Base-by-base conservation (phyloP, 1,140 invertebrate genomes). In the Sitobion miscanthi region DNA sequence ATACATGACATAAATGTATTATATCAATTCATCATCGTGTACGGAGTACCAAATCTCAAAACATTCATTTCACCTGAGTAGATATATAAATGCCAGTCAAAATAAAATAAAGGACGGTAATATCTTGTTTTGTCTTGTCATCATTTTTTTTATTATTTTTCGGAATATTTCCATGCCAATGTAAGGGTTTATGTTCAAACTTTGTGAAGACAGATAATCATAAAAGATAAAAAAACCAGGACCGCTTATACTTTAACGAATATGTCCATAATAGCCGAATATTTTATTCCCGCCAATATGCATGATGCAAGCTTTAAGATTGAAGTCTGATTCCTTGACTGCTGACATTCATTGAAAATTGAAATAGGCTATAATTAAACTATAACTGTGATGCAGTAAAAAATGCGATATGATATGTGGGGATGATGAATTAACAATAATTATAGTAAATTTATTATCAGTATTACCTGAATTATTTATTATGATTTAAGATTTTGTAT, bases 71-170 rank as follows among this genome's bases (percentile, higher is more conserved):
- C 87, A 38, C 87, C n/a, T 52, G 87, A 52, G 52, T 88, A 52
- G 47, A 88, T 88, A 49, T 30, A 88, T 49, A 88, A 87, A 88
- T 88, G 30, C 14, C 30, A 52, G 86, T 52, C 30, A 17, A 52
- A 88, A 88, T 88, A 88, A 49, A 88, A 88, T 52, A 52, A 52
- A 52, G 86, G 86, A 88, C 49, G 20, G 49, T 88, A 52, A n/a
- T 52, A 54, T 88, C 54, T 30, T 88, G 49, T 88, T 88, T 88
- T 52, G 87, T 23, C 49, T 42, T 88, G 87, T 88, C 87, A 88
- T 88, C 87, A 52, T 88, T 88, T 88, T 49, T 52, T 30, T 30
- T 42, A 88, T 52, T 88, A 52, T 88, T 88, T 88, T 38, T 35
- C 21, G 20, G 47, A 54, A 88, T 88, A 54, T 11, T 35, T 88